These are phyloP conservation scores for Drosophila stalkeri DNA, from an alignment of 2,888 invertebrate species.

Conservation along the genomic window DNA sequence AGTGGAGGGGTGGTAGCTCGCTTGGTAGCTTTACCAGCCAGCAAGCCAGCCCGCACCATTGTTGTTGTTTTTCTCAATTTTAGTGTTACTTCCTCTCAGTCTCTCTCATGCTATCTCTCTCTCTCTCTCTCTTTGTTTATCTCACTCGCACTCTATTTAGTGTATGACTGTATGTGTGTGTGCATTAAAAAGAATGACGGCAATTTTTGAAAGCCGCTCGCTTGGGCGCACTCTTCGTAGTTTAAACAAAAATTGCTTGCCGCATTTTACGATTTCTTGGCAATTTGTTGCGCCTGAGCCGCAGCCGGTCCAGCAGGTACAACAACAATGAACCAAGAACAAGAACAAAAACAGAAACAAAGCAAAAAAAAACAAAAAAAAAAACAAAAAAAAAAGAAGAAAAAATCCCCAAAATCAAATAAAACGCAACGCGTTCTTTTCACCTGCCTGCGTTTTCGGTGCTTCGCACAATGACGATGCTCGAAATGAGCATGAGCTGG, in stretches of 20 bases:
- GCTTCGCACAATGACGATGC: conserved; percentile 41
- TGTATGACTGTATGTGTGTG: conserved; percentile 14
- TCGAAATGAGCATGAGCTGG: conserved; percentile 46
- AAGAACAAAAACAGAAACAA: conserved; percentile 3
- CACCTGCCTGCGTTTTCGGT: conserved; percentile 62
- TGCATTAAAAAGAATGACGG: conserved; percentile 80
- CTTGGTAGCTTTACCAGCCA: conserved; percentile 36
- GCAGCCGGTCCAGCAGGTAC: conserved; percentile 33
- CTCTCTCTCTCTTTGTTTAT: not conserved
- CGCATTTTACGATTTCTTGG: conserved; percentile 73
- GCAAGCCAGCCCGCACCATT: conserved; percentile 25
- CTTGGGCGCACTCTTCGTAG: conserved; percentile 47
- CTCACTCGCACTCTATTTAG: not conserved
- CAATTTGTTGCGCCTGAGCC: conserved; percentile 69
- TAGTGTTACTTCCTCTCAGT: conserved; percentile 12
- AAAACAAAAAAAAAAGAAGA: not conserved
- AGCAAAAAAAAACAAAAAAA: conserved; percentile 1
- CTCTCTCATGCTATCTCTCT: not conserved
- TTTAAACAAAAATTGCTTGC: conserved; percentile 74
- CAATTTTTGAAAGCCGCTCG: conserved; percentile 64
- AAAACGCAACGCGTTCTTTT: conserved; percentile 64
- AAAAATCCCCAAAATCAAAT: conserved; percentile 43
- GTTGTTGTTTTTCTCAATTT: conserved; percentile 39
- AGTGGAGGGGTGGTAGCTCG: conserved; percentile 4
- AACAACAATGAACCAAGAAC: conserved; percentile 15